Evolutionary conservation across 2,888 invertebrate genomes (phyloP), one percentile per base, ranked within the genome.

Genomic region (Pheosia tremula): DNA sequence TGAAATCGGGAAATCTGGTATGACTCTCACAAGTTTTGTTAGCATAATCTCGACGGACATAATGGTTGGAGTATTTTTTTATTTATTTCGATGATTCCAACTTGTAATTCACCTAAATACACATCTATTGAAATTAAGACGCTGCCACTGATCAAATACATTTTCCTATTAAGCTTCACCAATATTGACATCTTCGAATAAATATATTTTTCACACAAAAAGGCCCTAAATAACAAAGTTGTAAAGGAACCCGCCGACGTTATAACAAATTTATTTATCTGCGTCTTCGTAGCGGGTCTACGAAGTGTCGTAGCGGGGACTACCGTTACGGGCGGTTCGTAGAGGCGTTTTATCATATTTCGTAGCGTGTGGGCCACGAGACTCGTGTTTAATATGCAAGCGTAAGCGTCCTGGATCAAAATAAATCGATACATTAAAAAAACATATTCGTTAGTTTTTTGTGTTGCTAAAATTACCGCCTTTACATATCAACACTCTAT

Each of bases 261-360:
- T 58, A 43, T 58, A 59, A 59, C 53, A 58, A 53, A 58, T 58
- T 58, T 58, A 58, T 58, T 58, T 58, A 59, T 56, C 59, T 49
- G 13, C 55, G 38, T 57, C 13, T 66, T 68, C 65, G 70, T 75
- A 70, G 38, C 73, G 54, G 62, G 63, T 59, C 75, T 72, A 72
- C 72, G 74, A 61, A 59, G 61, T 60, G 50, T 47, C 71, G 67
- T 65, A 67, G 62, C 63, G 56, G 52, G 52, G 41, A 56, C 68
- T 68, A 66, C 64, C 58, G 70, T 57, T 63, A 65, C 71, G 62
- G 61, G 56, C 38, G 57, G 70, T 62, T 59, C 66, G 62, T 63
- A 62, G 70, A 60, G 64, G 47, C 37, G 45, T 56, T 59, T 56
- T 59, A 47, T 55, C 55, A 55, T 55, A 36, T 45, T 36, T 8